A percentile compares a stretch with the other conserved stretches of the same genome.
phyloP scores from a whole-genome alignment of 2,888 invertebrate genomes.

The Parnassius apollo region DNA sequence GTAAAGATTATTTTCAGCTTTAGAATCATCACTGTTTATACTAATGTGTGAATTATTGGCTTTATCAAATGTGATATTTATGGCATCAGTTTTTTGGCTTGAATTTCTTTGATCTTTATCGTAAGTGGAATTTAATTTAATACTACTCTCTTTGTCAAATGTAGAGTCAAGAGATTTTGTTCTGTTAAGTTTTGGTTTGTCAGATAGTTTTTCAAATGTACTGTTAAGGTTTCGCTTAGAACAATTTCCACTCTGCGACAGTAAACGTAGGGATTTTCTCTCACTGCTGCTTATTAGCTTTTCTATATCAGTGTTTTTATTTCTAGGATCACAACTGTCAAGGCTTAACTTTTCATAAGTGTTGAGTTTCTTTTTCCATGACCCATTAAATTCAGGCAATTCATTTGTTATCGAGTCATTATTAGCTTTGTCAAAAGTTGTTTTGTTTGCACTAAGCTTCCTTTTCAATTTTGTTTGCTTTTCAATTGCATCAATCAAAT shows the following conservation, averaged over 20 bases:
- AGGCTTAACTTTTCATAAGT: conserved; percentile 6
- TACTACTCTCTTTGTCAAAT: conserved; percentile 45
- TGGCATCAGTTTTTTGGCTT: conserved; percentile 40
- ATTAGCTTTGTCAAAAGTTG: conserved; percentile 30
- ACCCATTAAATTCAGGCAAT: conserved; percentile 26
- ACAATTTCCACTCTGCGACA: not conserved
- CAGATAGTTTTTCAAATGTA: conserved; percentile 40
- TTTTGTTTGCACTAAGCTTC: conserved; percentile 24
- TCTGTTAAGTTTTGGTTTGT: conserved; percentile 28
- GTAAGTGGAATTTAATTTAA: conserved; percentile 31
- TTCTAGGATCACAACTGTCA: conserved; percentile 27
- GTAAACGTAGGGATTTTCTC: conserved; percentile 20
- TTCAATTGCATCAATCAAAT: conserved; percentile 18
- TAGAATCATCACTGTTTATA: conserved; percentile 65
- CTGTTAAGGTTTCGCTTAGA: conserved; percentile 29
- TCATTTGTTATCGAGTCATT: conserved; percentile 29
- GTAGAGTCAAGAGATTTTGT: conserved; percentile 41
- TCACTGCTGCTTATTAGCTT: conserved; percentile 19
- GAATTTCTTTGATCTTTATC: conserved; percentile 24
- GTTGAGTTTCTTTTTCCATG: conserved; percentile 13
- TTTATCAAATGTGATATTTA: conserved; percentile 49
- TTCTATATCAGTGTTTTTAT: conserved; percentile 32
- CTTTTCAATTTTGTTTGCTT: conserved; percentile 13
- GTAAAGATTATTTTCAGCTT: conserved; percentile 54
- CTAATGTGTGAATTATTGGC: conserved; percentile 53